Evolutionary conservation across 1,140 invertebrate genomes (phyloP).

Genomic region (Pseudobourletiella spinata): DNA sequence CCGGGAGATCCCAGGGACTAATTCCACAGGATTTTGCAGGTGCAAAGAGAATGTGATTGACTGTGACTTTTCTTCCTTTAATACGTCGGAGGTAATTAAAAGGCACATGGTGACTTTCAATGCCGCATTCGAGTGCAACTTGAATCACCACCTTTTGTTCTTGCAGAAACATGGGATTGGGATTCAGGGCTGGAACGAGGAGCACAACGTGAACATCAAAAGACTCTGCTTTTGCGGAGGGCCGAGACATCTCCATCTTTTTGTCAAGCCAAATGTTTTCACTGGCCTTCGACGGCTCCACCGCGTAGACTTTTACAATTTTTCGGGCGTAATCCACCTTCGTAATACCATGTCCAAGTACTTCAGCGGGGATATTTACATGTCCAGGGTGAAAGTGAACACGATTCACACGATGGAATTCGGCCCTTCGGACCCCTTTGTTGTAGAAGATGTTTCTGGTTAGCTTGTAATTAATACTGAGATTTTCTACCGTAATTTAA

Average conservation of each 20-base stretch:
- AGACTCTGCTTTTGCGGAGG: slow-evolving; percentile 2
- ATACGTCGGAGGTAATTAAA: not conserved
- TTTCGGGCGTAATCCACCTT: not conserved
- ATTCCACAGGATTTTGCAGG: not conserved
- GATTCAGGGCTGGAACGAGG: not conserved
- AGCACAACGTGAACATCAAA: not conserved
- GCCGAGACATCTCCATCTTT: not conserved
- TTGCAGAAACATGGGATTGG: not conserved
- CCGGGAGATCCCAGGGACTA: not conserved
- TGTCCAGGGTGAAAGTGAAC: not conserved
- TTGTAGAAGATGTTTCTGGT: not conserved
- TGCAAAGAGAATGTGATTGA: not conserved
- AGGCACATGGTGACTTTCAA: not conserved
- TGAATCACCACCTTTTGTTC: not conserved
- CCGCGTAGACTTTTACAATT: slow-evolving; percentile 2
- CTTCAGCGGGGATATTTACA: not conserved
- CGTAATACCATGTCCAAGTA: not conserved
- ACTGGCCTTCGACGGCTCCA: not conserved
- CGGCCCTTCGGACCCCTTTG: not conserved
- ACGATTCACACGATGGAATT: not conserved
- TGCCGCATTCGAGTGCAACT: not conserved
- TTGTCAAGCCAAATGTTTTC: not conserved
- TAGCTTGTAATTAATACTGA: not conserved
- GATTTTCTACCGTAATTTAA: not conserved
- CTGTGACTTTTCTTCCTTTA: not conserved